Percentiles rank a stretch among this genome's conserved stretches.
Evolutionary conservation across 2,113 vertebrate genomes (phyloP).

Genomic region (Ginglymostoma cirratum): DNA sequence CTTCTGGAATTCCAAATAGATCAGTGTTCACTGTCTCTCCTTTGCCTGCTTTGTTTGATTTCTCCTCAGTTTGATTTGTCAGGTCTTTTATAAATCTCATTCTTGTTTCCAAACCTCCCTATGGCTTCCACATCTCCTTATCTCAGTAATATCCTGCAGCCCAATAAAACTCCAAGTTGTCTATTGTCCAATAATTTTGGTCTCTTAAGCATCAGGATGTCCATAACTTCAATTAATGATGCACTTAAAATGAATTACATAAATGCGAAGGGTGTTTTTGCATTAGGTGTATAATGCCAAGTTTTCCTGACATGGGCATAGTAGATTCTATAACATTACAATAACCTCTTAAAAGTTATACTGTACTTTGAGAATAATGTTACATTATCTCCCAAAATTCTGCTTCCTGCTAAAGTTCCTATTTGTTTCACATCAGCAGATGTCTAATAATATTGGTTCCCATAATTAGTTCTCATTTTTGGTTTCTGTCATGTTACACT

Average conservation of each 20-base stretch:
- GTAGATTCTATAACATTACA: neutral
- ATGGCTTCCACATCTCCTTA: too few species aligned
- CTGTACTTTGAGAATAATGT: neutral
- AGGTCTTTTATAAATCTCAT: too few species aligned
- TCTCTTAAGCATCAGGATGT: neutral
- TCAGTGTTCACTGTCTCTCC: too few species aligned
- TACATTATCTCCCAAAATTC: neutral
- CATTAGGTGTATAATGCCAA: neutral
- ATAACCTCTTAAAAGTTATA: neutral
- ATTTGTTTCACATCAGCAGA: neutral
- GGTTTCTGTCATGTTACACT: constrained; percentile 4
- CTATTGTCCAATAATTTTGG: too few species aligned
- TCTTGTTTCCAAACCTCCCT: too few species aligned
- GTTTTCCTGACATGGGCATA: neutral
- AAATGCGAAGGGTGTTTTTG: neutral
- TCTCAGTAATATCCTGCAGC: too few species aligned
- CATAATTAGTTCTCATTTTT: neutral
- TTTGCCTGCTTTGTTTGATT: too few species aligned
- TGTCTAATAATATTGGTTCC: neutral
- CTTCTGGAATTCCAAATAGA: too few species aligned
- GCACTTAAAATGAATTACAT: neutral
- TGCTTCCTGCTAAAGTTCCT: neutral
- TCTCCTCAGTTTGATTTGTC: too few species aligned
- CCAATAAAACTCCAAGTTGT: too few species aligned
- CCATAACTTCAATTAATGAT: neutral